Evolutionary conservation across 2,113 vertebrate genomes (phyloP).

Genomic region (Gambusia affinis): DNA sequence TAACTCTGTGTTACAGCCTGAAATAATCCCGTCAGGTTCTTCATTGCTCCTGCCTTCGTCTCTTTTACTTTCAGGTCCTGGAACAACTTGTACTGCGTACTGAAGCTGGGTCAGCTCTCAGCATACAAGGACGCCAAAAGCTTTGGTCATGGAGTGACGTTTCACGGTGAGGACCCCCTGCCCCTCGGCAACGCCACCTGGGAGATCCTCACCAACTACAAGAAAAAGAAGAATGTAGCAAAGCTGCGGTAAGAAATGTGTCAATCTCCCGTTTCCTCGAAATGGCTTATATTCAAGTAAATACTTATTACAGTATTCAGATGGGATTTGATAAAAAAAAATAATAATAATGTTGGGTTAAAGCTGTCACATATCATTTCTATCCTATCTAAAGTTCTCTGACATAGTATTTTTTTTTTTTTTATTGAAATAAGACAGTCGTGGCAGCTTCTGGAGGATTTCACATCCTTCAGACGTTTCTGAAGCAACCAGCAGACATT

Average conservation of each 20-base stretch:
- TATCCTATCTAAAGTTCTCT: background rate
- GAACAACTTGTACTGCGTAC: constrained; percentile 93
- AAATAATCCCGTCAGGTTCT: constrained; percentile 10
- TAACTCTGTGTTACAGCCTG: constrained; percentile 20
- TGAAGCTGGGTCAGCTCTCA: constrained; percentile 86
- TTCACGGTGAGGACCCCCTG: constrained; percentile 90
- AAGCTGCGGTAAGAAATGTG: constrained; percentile 86
- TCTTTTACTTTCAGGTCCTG: constrained; percentile 85
- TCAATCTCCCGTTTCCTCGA: background rate
- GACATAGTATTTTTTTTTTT: background rate
- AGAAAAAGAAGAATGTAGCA: constrained; percentile 96
- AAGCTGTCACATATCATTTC: background rate
- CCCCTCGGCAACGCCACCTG: constrained; percentile 84
- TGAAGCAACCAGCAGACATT: background rate
- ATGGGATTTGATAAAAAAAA: background rate
- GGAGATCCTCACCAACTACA: constrained; percentile 89
- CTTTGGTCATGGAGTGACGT: constrained; percentile 84
- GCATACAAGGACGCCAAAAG: constrained; percentile 94
- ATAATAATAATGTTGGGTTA: background rate
- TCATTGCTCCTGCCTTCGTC: background rate
- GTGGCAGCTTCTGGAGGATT: background rate
- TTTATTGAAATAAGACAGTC: background rate
- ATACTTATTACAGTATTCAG: background rate
- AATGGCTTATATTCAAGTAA: background rate
- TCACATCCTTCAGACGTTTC: constrained; percentile 7